Evolutionary conservation across 2,797 vertebrate species (phyloP).

Genomic region (Megalops cyprinoides): DNA sequence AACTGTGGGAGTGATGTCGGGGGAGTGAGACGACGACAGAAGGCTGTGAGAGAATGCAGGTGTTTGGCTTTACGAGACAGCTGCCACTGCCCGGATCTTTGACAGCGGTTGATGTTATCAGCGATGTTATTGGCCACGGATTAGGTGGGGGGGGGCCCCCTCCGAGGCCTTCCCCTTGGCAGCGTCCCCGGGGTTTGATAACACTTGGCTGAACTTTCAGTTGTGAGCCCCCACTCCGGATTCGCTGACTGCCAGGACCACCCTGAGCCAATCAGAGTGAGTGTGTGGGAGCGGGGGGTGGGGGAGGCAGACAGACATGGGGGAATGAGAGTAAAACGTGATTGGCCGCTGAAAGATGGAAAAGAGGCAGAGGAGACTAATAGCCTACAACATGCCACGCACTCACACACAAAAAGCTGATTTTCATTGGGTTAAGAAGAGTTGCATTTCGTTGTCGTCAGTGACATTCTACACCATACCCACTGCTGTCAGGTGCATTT

Average conservation of each 20-base stretch:
- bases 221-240: conserved; percentile 83
- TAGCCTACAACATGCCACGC: no score
- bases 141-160: conserved; percentile 67
- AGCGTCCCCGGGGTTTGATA: conserved; percentile 79
- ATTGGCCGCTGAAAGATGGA: conserved; percentile 83
- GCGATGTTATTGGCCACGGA: conserved; percentile 78
- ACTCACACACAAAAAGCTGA: conserved; percentile 71
- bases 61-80: conserved; percentile 77
- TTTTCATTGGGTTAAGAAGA: no score
- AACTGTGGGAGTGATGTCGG: conserved; percentile 74
- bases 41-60: conserved; percentile 81
- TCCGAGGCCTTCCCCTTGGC: conserved; percentile 74
- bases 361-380: conserved; percentile 59
- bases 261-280: conserved; percentile 42
- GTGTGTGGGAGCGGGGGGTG: conserved; percentile 70
- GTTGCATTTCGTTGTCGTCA: no score
- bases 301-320: conserved; percentile 67
- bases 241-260: conserved; percentile 78
- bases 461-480: no score
- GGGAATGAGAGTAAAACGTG: conserved; percentile 81
- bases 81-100: conserved; percentile 80
- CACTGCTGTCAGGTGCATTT: no score
- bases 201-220: conserved; percentile 89
- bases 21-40: conserved; percentile 37
- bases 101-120: conserved; percentile 86